Evolutionary conservation across 2,113 vertebrate genomes (phyloP).

Genomic region (Cyprinus carpio): DNA sequence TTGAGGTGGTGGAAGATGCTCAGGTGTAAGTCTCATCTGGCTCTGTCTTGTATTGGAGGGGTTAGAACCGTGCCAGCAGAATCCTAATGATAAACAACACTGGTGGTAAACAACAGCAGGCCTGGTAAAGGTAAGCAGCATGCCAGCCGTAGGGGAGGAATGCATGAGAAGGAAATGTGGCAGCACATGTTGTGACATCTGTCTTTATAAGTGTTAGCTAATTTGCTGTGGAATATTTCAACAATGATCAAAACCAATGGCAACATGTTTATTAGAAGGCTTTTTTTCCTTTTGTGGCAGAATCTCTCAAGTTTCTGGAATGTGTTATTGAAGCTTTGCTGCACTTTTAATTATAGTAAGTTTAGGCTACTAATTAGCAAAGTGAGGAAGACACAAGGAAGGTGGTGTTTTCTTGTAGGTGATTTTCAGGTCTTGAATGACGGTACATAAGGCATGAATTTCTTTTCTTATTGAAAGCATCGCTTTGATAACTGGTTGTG

Average conservation of each 20-base stretch:
- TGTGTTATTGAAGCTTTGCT: conserved; percentile 54
- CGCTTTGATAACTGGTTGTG: too few species aligned
- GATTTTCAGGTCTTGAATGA: not conserved
- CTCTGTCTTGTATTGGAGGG: conserved; percentile 40
- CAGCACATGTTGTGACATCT: conserved; percentile 82
- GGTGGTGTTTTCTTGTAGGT: not conserved
- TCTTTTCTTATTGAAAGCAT: not conserved
- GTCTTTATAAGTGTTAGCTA: conserved; percentile 80
- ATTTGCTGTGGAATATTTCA: conserved; percentile 78
- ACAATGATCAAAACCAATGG: conserved; percentile 76
- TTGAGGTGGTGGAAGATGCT: conserved; percentile 3
- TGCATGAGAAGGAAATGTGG: conserved; percentile 69
- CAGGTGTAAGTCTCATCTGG: conserved; percentile 11
- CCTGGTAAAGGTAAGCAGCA: conserved; percentile 72
- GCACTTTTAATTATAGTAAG: conserved; percentile 48
- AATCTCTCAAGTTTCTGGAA: conserved; percentile 60
- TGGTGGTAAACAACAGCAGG: conserved; percentile 79
- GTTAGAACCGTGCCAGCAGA: conserved; percentile 55
- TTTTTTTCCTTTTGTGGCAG: conserved; percentile 47
- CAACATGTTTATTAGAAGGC: conserved; percentile 58
- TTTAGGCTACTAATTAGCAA: conserved; percentile 41
- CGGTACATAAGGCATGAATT: not conserved
- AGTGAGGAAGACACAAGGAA: not conserved
- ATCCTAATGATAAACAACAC: conserved; percentile 75
- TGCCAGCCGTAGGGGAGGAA: conserved; percentile 68